phyloP scores from a whole-genome alignment of 2,888 invertebrate species.

The Philonicus albiceps region DNA sequence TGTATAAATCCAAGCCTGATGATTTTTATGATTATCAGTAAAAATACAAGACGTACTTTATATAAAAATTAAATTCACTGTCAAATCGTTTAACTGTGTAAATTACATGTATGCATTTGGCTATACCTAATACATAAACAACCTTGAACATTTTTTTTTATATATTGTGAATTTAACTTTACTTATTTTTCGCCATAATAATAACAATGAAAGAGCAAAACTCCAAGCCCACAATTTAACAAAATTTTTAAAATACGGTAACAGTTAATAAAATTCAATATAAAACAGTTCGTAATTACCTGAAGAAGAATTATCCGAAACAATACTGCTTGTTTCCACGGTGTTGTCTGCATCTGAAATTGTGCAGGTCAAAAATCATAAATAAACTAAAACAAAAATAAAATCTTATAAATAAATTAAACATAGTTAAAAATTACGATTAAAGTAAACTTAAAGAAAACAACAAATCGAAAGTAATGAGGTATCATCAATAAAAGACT shows the following conservation, averaged over 20 bases:
- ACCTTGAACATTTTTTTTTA: too few relatives aligned
- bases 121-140: too few relatives aligned
- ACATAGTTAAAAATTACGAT: not conserved
- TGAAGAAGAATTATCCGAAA: constrained; percentile 44
- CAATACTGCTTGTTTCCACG: constrained; percentile 42
- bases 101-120: too few relatives aligned
- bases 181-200: too few relatives aligned
- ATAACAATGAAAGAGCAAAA: too few relatives aligned
- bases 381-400: constrained; percentile 12
- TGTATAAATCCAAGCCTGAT: too few relatives aligned
- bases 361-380: constrained; percentile 25
- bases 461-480: not conserved
- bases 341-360: constrained; percentile 45
- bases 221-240: too few relatives aligned
- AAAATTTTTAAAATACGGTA: not conserved
- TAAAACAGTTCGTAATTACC: constrained; percentile 37
- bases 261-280: not conserved
- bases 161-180: too few relatives aligned
- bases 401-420: constrained; percentile 32
- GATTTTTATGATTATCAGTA: too few relatives aligned
- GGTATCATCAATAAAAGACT: not conserved
- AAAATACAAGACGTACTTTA: too few relatives aligned
- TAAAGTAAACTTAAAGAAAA: not conserved
- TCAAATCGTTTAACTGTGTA: too few relatives aligned
- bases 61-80: too few relatives aligned